Base-by-base conservation (phyloP, 2,797 vertebrate genomes). In the Diplodus sargus region DNA sequence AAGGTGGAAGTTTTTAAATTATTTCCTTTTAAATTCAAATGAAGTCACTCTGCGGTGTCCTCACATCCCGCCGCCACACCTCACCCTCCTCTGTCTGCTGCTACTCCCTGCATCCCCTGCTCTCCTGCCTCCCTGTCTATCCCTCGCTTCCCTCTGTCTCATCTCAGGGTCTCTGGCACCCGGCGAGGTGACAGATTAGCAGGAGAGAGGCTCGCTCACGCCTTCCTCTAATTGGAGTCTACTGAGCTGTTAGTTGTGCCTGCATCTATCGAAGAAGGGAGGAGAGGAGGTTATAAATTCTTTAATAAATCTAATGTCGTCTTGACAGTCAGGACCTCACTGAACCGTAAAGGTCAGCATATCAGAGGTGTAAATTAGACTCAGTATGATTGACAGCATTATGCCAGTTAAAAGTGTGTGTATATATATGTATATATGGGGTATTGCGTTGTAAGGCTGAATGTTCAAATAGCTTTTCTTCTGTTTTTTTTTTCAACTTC, bases 171-270 rank as follows among this genome's bases (percentile, higher is more conserved):
- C 80, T 43, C 20, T 54, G 67, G 51, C 72, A 68, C 60, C 78
- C 59, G 18, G 62, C 3, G 76, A 86, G 78, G 66, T 79, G 82
- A 81, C 78, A 87, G 81, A 89, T 86, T 81, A 85, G 74, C 12
- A 34, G 74, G 63, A 61, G 66, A 65, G 62, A 69, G 54, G 58
- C 81, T 79, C 4, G 6, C 81, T 87, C 83, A 75, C 52, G 70
- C 60, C 85, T 77, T 72, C 65, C 42, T 73, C 74, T 89, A 87
- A 87, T 82, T 87, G 85, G 84, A 85, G 69, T 83, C 81, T 23
- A 69, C 84, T 76, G 85, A 78, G 86, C 73, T 71, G 64, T 76
- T 73, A 57, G 57, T 59, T 11, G 65, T 67, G 43, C 43, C 65
- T 70, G 67, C 70, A 65, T 84, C 47, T 60, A n/a, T 75, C 62